These are phyloP conservation scores for Lagodon rhomboides DNA, from an alignment of 2,797 vertebrate species.

Conservation along the genomic window DNA sequence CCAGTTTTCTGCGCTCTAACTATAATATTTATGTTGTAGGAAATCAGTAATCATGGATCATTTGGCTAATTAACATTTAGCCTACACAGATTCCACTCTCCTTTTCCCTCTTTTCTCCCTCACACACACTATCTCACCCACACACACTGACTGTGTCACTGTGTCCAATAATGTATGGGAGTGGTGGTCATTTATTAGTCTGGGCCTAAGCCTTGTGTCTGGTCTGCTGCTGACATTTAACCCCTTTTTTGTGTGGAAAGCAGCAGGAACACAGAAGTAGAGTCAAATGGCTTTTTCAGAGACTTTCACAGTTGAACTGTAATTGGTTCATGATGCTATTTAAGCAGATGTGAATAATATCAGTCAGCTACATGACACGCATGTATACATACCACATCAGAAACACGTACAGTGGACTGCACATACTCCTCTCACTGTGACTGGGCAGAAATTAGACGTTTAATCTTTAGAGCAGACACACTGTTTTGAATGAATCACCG, in stretches of 20 bases:
- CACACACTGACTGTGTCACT: neutral
- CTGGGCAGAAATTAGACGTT: slow-evolving; percentile 25
- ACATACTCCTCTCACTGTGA: neutral
- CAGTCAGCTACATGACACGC: neutral
- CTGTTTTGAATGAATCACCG: slow-evolving; percentile 29
- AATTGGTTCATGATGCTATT: neutral
- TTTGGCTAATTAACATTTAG: neutral
- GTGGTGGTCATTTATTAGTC: slow-evolving; percentile 47
- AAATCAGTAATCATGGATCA: neutral
- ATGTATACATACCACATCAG: neutral
- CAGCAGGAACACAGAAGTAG: slow-evolving; percentile 14
- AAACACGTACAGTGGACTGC: neutral
- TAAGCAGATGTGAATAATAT: neutral
- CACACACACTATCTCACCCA: slow-evolving; percentile 8
- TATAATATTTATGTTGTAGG: neutral
- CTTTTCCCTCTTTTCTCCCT: neutral
- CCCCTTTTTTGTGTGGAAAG: slow-evolving; percentile 24
- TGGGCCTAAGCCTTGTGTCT: slow-evolving; percentile 18
- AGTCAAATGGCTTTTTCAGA: slow-evolving; percentile 1
- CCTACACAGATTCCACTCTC: neutral
- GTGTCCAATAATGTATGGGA: slow-evolving; percentile 34
- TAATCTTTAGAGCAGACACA: neutral
- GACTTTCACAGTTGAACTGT: neutral
- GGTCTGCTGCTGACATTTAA: slow-evolving; percentile 61
- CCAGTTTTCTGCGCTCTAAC: neutral